Evolutionary conservation across 2,113 vertebrate genomes (phyloP).

Genomic region (Bolborhynchus lineola): DNA sequence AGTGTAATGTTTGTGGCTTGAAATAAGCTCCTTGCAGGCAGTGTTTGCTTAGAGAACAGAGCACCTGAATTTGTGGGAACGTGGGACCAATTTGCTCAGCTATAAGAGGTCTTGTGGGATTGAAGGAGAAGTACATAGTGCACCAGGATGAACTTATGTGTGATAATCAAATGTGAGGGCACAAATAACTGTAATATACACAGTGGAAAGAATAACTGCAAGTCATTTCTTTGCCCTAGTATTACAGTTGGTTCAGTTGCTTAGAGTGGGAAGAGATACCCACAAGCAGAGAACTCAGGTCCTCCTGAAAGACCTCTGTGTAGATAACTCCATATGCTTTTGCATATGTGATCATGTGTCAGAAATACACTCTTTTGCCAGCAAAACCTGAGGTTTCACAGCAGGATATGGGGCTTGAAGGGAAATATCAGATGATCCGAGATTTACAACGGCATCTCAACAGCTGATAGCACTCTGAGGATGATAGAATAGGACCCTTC

Average conservation of each 20-base stretch:
- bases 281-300: background rate
- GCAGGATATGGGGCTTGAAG: background rate
- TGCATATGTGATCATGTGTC: background rate
- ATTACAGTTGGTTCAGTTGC: background rate
- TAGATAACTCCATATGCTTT: background rate
- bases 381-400: background rate
- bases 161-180: background rate
- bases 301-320: background rate
- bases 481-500: background rate
- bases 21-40: background rate
- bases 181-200: background rate
- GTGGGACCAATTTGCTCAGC: background rate
- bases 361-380: background rate
- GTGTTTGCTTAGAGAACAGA: background rate
- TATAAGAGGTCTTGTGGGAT: background rate
- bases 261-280: background rate
- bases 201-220: background rate
- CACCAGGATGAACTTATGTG: background rate
- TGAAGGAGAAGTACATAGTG: background rate
- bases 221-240: background rate
- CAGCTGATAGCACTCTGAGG: background rate
- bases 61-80: background rate
- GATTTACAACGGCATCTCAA: background rate
- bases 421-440: background rate
- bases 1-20: background rate